Conservation (phyloP, 2,113 vertebrate genomes). For the Barnardius zonarius region DNA sequence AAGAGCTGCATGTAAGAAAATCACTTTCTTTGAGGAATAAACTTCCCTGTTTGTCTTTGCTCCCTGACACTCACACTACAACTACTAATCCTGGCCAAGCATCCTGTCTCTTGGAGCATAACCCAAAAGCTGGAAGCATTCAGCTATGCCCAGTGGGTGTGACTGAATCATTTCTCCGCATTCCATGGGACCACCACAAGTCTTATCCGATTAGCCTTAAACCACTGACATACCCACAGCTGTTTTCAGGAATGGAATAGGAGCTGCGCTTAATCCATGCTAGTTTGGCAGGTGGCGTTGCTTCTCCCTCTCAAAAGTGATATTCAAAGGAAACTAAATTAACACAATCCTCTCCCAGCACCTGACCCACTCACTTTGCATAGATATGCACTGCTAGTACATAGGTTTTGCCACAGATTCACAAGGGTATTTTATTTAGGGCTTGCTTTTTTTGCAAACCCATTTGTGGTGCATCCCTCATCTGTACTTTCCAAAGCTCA, state of each 20-base stretch:
- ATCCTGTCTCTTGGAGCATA: background rate
- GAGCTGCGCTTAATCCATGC: background rate
- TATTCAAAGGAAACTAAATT: background rate
- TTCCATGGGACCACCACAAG: background rate
- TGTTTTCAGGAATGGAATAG: background rate
- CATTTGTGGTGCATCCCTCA: background rate
- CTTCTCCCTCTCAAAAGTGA: background rate
- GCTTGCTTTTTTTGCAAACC: background rate
- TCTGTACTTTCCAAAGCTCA: background rate
- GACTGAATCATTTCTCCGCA: background rate
- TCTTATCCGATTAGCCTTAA: constrained; percentile 18
- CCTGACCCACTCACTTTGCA: background rate
- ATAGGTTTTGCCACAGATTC: background rate
- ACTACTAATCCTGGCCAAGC: background rate
- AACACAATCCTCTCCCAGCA: background rate
- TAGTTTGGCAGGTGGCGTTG: background rate
- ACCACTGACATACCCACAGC: background rate
- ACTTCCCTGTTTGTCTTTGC: background rate
- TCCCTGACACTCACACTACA: background rate
- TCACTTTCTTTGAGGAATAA: background rate
- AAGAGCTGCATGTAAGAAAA: background rate
- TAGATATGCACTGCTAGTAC: background rate
- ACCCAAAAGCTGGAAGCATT: constrained; percentile 6
- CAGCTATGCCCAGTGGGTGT: background rate
- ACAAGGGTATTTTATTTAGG: background rate